phyloP scores from a whole-genome alignment of 2,888 invertebrate species.

The Folsomia candida region DNA sequence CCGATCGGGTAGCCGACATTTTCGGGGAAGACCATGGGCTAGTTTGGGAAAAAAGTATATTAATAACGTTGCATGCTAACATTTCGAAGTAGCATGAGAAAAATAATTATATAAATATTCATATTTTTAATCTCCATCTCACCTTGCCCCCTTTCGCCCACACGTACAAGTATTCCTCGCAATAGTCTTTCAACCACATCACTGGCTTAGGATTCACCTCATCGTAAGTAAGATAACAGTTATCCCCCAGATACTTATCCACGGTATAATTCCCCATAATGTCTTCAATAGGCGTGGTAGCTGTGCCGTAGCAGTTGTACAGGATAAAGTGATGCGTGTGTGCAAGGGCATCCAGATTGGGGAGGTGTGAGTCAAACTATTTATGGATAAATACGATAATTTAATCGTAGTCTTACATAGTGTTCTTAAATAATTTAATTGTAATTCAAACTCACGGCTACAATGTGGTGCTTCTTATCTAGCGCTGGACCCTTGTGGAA shows the following conservation, averaged over 20 bases:
- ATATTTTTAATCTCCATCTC: too few species aligned
- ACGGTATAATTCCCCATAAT: not conserved
- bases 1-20: constrained; percentile 11
- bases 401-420: not conserved
- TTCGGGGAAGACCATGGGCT: constrained; percentile 8
- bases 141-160: constrained; percentile 28
- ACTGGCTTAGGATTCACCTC: not conserved
- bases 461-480: constrained; percentile 10
- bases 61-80: too few species aligned
- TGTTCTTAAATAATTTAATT: not conserved
- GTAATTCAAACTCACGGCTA: constrained; percentile 22
- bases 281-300: not conserved
- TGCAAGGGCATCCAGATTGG: not conserved
- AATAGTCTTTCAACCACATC: not conserved
- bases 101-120: too few species aligned
- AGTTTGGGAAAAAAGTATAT: not conserved
- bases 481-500: constrained; percentile 12
- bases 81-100: not conserved
- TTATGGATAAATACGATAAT: not conserved
- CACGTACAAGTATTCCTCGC: constrained; percentile 9
- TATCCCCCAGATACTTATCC: not conserved
- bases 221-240: not conserved
- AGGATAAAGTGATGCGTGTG: constrained; percentile 21
- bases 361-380: constrained; percentile 15
- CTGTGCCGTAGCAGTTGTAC: not conserved